Base-by-base conservation (phyloP, 2,113 vertebrate genomes). In the human region DNA sequence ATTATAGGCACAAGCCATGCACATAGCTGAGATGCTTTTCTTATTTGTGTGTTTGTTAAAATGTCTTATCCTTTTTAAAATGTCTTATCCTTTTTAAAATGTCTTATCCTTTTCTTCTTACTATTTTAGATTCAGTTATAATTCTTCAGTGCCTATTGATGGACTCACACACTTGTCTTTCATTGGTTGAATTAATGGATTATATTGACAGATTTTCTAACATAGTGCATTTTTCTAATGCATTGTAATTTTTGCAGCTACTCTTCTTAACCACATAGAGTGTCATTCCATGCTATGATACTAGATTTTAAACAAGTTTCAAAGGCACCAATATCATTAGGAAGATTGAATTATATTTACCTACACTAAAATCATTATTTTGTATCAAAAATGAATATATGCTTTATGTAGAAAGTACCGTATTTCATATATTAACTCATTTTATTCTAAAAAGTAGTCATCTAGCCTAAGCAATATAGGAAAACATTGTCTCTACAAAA, bases 221-320 rank as follows among this genome's bases (percentile, higher is more conserved):
- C 4, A 14, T 27, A 25, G 10, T 3, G 10, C 7, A 3, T n/a
- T 16, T 40, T 72, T 40, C 38, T 35, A 3, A 43, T 2, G 11
- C 27, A 20, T 25, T 1, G 8, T 6, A 8, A 27, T 57, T 2
- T 25, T 27, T 25, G 17, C 1, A 17, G 40, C 5, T 38, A 50
- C 59, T 2, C 6, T 20, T 3, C 1, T 11, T 25, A 70, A 22
- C 13, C 52, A 13, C 9, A 0, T 32, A 35, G 14, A 27, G 9
- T 40, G 1, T 40, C 30, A 9, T 25, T 8, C 45, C 45, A 18
- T 0, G 2, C 2, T 0, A 1, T 1, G 10, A 4, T 12, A 7
- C 12, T 35, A 8, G 43, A 5, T 45, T n/a, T n/a, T 5, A 78
- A n/a, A 55, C 8, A 43, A 3, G n/a, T 86, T 50, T 35, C n/a